A percentile compares a stretch with the other conserved stretches of the same genome.
phyloP scores from a whole-genome alignment of 2,797 vertebrate species.

The Muraenolepis orangiensis region DNA sequence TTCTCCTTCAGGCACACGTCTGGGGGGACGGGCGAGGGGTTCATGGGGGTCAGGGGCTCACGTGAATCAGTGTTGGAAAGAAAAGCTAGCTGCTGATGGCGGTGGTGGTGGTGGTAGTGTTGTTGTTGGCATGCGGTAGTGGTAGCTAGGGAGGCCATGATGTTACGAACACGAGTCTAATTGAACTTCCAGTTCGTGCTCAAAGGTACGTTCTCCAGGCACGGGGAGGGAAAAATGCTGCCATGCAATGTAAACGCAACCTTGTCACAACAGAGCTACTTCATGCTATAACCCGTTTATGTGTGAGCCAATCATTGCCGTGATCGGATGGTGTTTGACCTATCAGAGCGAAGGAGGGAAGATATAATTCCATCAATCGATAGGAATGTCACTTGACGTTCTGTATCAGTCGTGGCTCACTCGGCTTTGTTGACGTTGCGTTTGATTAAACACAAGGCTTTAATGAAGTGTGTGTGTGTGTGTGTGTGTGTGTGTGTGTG shows the following conservation, averaged over 20 bases:
- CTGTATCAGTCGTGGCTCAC: conserved; percentile 27
- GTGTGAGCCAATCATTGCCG: neutral
- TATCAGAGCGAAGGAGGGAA: conserved; percentile 26
- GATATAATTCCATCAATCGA: conserved; percentile 8
- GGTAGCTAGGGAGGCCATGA: too few relatives aligned
- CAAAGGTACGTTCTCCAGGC: too few relatives aligned
- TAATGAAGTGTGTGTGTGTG: neutral
- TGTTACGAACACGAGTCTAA: too few relatives aligned
- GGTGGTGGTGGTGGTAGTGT: neutral
- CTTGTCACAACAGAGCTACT: neutral
- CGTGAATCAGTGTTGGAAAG: neutral
- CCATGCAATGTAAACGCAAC: too few relatives aligned
- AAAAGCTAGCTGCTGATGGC: neutral
- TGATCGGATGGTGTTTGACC: conserved; percentile 21
- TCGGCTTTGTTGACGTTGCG: conserved; percentile 12
- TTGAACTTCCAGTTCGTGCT: too few relatives aligned
- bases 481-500: neutral
- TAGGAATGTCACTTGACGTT: conserved; percentile 6
- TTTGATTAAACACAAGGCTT: neutral
- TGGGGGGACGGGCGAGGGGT: conserved; percentile 55
- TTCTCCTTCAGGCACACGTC: conserved; percentile 95
- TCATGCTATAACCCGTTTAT: neutral
- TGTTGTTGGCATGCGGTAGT: too few relatives aligned
- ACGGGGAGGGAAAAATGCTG: too few relatives aligned
- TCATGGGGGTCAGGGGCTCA: neutral